Base-by-base conservation (phyloP, 1,140 invertebrate species). In the Trichomalopsis sarcophagae region DNA sequence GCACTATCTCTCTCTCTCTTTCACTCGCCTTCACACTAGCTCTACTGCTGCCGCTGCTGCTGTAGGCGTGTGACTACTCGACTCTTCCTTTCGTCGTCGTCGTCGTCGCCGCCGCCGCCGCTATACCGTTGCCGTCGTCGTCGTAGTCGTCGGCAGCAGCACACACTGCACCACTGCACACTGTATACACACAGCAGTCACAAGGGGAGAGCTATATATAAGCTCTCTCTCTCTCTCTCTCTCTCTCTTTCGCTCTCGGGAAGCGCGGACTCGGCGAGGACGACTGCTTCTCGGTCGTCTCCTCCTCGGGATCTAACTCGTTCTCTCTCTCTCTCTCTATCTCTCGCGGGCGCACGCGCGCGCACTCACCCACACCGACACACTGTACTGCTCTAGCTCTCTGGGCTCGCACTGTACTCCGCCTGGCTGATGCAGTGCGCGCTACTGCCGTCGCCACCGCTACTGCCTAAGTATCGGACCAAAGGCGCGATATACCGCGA, bases 1-100 rank as follows among this genome's bases (percentile, higher is more conserved):
- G 21, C 55, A 62, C 55, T 62, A 17, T 17, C 55, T 62, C 55
- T 62, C 55, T 33, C 33, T 62, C 55, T 62, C 55, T 62, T n/a
- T 62, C 55, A 21, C 55, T 62, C 55, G 14, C 55, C 55, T 50
- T 50, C 47, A 5, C 11, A 17, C 55, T 21, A 62, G 21, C 55
- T 62, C 55, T 62, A 75, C 73, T 74, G 50, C 81, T 69, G 50
- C 73, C n/a, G 21, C 27, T 14, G 27, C 69, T 71, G 23, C 69
- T 71, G 21, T 33, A 71, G 69, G 23, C 69, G 69, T 33, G 69
- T 27, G 23, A 71, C 69, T 30, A 62, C 55, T 62, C 55, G 55
- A 62, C 21, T 62, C 55, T 62, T 17, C 55, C 55, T 62, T n/a
- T 62, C 55, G 21, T 62, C 55, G 21, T 62, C 55, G 55, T 62